phyloP scores from a whole-genome alignment of 2,888 invertebrate species.

The Lasioglossum zephyrum region DNA sequence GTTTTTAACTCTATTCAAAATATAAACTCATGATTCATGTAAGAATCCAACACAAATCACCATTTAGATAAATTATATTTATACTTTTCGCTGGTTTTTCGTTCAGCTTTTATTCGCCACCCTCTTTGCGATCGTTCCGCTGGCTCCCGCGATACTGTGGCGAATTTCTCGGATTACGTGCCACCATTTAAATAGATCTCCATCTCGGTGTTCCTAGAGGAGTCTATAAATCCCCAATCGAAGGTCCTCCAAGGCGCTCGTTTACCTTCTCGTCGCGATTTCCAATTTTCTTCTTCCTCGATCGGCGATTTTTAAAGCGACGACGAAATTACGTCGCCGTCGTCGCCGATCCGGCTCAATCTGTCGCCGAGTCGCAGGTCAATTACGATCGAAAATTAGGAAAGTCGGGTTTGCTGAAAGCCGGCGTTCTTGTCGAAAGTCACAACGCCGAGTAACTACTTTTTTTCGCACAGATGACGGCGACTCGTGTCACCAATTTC shows the following conservation, averaged over 20 bases:
- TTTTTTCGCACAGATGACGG: background rate
- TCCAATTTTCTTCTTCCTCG: slow-evolving; percentile 41
- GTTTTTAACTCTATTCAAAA: too few relatives aligned
- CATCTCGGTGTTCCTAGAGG: background rate
- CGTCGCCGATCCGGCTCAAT: slow-evolving; percentile 8
- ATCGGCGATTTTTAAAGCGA: slow-evolving; percentile 37
- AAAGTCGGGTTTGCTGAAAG: slow-evolving; percentile 1
- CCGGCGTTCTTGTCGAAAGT: background rate
- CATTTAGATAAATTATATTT: background rate
- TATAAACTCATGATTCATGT: too few relatives aligned
- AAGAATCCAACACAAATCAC: too few relatives aligned
- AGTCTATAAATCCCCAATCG: slow-evolving; percentile 36
- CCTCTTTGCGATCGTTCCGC: background rate
- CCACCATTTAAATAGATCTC: slow-evolving; percentile 35
- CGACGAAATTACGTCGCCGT: slow-evolving; percentile 34
- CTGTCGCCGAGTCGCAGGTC: slow-evolving; percentile 7
- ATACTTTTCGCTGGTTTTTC: background rate
- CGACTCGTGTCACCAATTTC: background rate
- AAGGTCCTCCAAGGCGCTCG: slow-evolving; percentile 11
- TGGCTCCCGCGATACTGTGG: background rate
- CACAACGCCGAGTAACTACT: background rate
- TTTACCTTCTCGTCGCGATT: slow-evolving; percentile 35
- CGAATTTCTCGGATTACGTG: slow-evolving; percentile 19
- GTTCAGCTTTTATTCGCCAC: background rate
- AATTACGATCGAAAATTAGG: background rate